Base-by-base conservation (phyloP, 2,888 invertebrate genomes). In the Leuctra nigra region DNA sequence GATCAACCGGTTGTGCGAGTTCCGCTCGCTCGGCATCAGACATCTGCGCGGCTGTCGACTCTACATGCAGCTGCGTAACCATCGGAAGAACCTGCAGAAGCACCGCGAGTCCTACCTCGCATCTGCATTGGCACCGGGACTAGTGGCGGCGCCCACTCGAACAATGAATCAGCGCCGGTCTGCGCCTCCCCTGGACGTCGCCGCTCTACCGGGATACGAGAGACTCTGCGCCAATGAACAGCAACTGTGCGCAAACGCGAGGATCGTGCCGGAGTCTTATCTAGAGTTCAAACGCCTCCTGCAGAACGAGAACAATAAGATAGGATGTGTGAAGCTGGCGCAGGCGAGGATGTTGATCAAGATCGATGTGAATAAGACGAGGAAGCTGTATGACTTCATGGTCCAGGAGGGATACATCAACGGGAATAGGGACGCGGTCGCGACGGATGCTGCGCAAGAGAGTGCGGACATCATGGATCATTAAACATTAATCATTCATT, bases 361-460 rank as follows among this genome's bases (percentile, higher is more conserved):
- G 73, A 95, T 95, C 64, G 94, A 95, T 75, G 95, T 95, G 1
- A 77, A 77, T 64, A 77, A 77, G 64, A 95, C 94, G 0, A 80
- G 93, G 61, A 90, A 90, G 71, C 82, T 94, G 66, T 89, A 86
- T 74, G 87, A 89, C 74, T 83, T 86, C 70, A 75, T 91, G 24
- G 72, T 84, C 56, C 74, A 80, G 64, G 81, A 87, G 68, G 88
- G 88, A 25, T 84, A 82, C 68, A 81, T 90, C 61, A 77, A 75
- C 69, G 39, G 20, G n/a, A 14, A 39, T 16, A 18, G 39, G 39
- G 39, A 16, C 18, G 4, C 14, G 36, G 36, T 14, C 13, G 36
- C n/a, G 13, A 16, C n/a, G 6, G 14, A 4, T 9, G n/a, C 36
- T 4, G 36, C 36, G 13, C n/a, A 6, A 3, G 36, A 36, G 6